Percentiles rank a stretch among this genome's conserved stretches.
These are phyloP conservation scores for Folsomia manolachei DNA, from an alignment of 2,888 invertebrate species.

Conservation along the genomic window DNA sequence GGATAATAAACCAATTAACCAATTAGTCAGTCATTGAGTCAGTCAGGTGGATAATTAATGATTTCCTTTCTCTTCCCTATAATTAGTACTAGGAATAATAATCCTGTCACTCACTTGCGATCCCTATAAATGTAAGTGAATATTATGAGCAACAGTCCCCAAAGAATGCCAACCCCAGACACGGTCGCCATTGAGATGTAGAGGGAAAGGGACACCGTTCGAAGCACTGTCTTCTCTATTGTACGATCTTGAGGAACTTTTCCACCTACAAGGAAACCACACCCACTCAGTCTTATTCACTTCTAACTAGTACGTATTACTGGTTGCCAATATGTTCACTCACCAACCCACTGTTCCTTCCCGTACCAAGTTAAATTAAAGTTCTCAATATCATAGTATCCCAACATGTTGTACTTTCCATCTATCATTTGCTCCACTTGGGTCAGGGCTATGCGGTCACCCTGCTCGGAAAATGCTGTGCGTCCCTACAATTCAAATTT, in stretches of 20 bases:
- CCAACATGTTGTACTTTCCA: conserved; percentile 89
- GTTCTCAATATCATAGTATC: conserved; percentile 92
- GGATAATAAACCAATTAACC: too few species aligned
- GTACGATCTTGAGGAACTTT: conserved; percentile 94
- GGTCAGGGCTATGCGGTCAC: conserved; percentile 96
- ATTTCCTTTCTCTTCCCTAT: too few species aligned
- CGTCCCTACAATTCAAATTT: conserved; percentile 69
- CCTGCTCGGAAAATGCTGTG: conserved; percentile 92
- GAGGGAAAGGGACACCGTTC: conserved; percentile 83
- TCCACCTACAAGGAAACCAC: conserved; percentile 62
- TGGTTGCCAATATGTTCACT: not conserved
- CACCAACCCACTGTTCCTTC: conserved; percentile 76
- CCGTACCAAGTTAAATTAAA: conserved; percentile 94
- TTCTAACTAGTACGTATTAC: not conserved
- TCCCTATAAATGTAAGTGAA: conserved; percentile 91
- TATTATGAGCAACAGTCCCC: conserved; percentile 78
- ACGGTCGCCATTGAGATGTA: conserved; percentile 92
- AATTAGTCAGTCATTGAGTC: too few species aligned
- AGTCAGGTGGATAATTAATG: too few species aligned
- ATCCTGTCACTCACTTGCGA: conserved; percentile 68
- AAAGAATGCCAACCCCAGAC: conserved; percentile 81
- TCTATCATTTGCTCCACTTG: conserved; percentile 96
- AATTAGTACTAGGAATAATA: too few species aligned
- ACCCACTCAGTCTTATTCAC: too few species aligned
- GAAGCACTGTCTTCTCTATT: conserved; percentile 76